Evolutionary conservation across 2,113 vertebrate genomes (phyloP).

Genomic region (Anguilla rostrata): DNA sequence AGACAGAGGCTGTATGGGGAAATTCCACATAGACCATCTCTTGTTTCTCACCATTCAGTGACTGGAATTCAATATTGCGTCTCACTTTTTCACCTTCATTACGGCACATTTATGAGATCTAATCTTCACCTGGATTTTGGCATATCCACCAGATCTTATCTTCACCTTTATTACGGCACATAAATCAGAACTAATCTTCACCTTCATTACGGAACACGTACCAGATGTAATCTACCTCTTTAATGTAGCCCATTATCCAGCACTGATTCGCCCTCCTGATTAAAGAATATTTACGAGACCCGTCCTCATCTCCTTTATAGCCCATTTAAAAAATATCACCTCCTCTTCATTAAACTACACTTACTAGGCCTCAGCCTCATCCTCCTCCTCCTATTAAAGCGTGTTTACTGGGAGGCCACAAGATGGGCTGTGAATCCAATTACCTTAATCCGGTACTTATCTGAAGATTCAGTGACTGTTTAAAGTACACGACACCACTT

Average conservation of each 20-base stretch:
- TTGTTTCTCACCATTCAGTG: background rate
- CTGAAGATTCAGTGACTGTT: constrained; percentile 36
- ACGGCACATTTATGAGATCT: background rate
- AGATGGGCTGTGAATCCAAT: constrained; percentile 62
- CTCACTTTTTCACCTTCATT: constrained; percentile 29
- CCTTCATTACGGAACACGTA: background rate
- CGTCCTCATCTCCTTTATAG: background rate
- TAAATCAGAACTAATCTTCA: background rate
- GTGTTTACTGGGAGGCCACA: constrained; percentile 54
- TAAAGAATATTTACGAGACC: background rate
- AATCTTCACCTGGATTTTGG: too few relatives aligned
- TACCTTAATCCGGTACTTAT: constrained; percentile 61
- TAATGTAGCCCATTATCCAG: background rate
- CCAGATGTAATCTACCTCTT: background rate
- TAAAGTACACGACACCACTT: constrained; percentile 28
- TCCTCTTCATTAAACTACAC: background rate
- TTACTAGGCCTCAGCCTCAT: constrained; percentile 14
- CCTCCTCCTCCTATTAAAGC: constrained; percentile 21
- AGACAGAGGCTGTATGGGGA: background rate
- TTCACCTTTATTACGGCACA: background rate
- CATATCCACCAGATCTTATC: too few relatives aligned
- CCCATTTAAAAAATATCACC: background rate
- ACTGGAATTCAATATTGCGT: constrained; percentile 5
- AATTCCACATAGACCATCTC: background rate
- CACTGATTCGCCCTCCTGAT: background rate